A percentile compares a stretch with the other conserved stretches of the same genome.
Evolutionary conservation across 2,113 vertebrate species (phyloP).

Genomic region (Gnathonemus echidnorhynchus): DNA sequence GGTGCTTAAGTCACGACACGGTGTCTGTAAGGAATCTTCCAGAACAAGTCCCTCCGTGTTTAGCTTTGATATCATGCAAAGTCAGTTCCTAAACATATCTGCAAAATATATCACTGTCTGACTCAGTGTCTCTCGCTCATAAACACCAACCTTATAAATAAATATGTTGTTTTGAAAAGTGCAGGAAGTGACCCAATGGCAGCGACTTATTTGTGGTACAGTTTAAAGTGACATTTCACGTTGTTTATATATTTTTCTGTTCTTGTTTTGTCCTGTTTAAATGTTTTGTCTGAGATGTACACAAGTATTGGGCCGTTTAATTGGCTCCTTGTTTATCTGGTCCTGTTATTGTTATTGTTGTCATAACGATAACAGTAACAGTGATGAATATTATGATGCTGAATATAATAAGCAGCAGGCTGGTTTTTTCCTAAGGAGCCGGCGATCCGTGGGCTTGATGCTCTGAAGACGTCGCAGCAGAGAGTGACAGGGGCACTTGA

Average conservation of each 20-base stretch:
- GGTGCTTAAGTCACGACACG: not conserved
- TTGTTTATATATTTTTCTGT: slow-evolving; percentile 53
- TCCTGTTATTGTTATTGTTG: slow-evolving; percentile 54
- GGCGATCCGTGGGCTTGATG: not conserved
- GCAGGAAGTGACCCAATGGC: slow-evolving; percentile 59
- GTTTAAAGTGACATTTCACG: slow-evolving; percentile 57
- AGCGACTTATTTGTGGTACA: slow-evolving; percentile 47
- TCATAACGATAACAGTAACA: slow-evolving; percentile 55
- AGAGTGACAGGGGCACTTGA: slow-evolving; percentile 22
- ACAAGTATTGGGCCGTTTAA: slow-evolving; percentile 63
- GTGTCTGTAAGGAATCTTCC: not conserved
- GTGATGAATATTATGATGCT: slow-evolving; percentile 46
- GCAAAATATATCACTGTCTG: slow-evolving; percentile 4
- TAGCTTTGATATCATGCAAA: slow-evolving; percentile 15
- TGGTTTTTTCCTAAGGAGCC: not conserved
- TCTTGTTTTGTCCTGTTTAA: slow-evolving; percentile 65
- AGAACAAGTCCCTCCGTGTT: not conserved
- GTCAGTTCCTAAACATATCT: not conserved
- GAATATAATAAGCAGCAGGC: not conserved
- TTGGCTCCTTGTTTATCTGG: slow-evolving; percentile 58
- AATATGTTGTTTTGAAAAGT: slow-evolving; percentile 36
- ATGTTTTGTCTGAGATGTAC: slow-evolving; percentile 58
- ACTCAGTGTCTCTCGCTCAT: slow-evolving; percentile 48
- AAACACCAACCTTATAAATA: slow-evolving; percentile 52
- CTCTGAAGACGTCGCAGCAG: slow-evolving; percentile 2